Conservation (phyloP, 2,113 vertebrate species). For the Cynoglossus semilaevis region DNA sequence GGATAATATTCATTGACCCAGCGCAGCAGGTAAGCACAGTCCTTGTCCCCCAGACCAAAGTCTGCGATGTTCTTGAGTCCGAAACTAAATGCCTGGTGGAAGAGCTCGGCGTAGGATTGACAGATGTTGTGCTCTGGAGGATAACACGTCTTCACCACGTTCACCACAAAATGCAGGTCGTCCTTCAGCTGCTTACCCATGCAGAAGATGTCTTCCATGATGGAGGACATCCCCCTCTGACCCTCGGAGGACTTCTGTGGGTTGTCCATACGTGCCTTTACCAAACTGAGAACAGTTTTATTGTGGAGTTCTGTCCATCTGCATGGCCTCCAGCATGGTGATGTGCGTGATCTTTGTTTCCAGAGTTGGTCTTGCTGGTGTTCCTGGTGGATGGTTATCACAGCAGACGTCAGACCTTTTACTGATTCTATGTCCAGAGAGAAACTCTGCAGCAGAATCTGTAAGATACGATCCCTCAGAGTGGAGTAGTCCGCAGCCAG, state of each 20-base stretch:
- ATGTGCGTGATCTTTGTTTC: constrained; percentile 8
- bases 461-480: constrained; percentile 68
- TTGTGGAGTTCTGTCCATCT: constrained; percentile 76
- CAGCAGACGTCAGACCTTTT: constrained; percentile 75
- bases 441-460: constrained; percentile 52
- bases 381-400: constrained; percentile 77
- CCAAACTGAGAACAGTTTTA: constrained; percentile 53
- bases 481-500: constrained; percentile 56
- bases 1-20: constrained; percentile 84
- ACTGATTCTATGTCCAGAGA: constrained; percentile 58
- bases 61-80: constrained; percentile 69
- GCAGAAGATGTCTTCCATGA: constrained; percentile 65
- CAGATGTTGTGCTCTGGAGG: constrained; percentile 80
- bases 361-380: constrained; percentile 77
- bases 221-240: constrained; percentile 38
- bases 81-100: constrained; percentile 76
- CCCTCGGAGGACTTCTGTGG: neutral
- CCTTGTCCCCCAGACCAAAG: constrained; percentile 76
- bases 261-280: constrained; percentile 75
- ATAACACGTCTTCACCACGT: constrained; percentile 77
- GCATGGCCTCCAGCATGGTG: constrained; percentile 68
- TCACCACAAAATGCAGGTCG: constrained; percentile 80
- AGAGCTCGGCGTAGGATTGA: constrained; percentile 77
- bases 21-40: constrained; percentile 76
- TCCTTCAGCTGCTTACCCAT: constrained; percentile 80